phyloP scores from a whole-genome alignment of 2,797 vertebrate species.

The Melanotaenia maccullochi region DNA sequence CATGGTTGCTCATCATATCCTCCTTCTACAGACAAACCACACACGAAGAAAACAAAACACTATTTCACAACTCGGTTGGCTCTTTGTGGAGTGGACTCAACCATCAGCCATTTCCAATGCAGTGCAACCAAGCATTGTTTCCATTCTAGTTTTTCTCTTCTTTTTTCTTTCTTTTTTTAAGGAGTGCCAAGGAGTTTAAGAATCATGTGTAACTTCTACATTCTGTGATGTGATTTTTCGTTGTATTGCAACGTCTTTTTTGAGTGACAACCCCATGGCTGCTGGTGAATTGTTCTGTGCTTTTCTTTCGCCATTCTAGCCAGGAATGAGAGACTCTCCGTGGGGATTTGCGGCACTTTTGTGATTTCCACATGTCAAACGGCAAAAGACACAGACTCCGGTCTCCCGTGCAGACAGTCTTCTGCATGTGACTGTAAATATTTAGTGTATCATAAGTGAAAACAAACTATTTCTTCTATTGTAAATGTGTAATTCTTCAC shows the following conservation, averaged over 20 bases:
- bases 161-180: conserved; percentile 41
- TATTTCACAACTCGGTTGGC: conserved; percentile 62
- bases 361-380: conserved; percentile 83
- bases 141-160: conserved; percentile 25
- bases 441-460: conserved; percentile 97
- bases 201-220: conserved; percentile 77
- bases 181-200: conserved; percentile 82
- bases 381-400: conserved; percentile 87
- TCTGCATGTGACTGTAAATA: conserved; percentile 96
- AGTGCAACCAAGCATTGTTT: conserved; percentile 68
- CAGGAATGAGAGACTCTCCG: conserved; percentile 86
- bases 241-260: conserved; percentile 64
- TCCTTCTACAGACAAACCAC: conserved; percentile 68
- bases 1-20: conserved; percentile 83
- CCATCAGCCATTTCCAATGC: conserved; percentile 76
- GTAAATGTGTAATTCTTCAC: conserved; percentile 95
- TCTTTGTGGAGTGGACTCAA: conserved; percentile 75
- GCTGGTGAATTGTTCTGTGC: conserved; percentile 79
- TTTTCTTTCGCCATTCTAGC: conserved; percentile 80
- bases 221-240: conserved; percentile 72
- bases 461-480: conserved; percentile 89
- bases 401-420: conserved; percentile 85
- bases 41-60: conserved; percentile 62
- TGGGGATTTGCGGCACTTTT: conserved; percentile 84
- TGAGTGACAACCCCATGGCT: conserved; percentile 83